Percentiles rank a stretch among this genome's conserved stretches.
Evolutionary conservation across 2,888 invertebrate genomes (phyloP).

Genomic region (Euzophera pinguis): DNA sequence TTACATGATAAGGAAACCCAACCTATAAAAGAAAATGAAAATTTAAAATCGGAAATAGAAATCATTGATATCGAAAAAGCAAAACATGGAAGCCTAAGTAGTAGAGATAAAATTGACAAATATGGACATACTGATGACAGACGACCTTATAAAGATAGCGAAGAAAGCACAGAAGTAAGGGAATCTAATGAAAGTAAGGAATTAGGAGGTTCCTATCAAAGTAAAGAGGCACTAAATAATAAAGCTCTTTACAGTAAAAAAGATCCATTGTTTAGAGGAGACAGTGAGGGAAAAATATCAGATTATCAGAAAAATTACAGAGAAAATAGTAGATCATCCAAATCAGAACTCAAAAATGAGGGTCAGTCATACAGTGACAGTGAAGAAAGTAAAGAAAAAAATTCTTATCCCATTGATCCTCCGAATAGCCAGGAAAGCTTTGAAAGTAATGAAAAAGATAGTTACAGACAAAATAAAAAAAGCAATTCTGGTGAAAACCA

Average conservation of each 20-base stretch:
- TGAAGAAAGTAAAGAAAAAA: slow-evolving; percentile 27
- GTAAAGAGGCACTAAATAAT: background rate
- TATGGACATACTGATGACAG: slow-evolving; percentile 21
- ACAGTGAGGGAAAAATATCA: background rate
- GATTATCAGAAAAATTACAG: background rate
- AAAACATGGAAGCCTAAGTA: slow-evolving; percentile 18
- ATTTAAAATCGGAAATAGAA: slow-evolving; percentile 12
- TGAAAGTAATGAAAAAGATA: slow-evolving; percentile 26
- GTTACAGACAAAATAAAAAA: slow-evolving; percentile 18
- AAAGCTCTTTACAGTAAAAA: background rate
- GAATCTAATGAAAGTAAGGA: slow-evolving; percentile 5
- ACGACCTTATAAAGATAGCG: slow-evolving; percentile 18
- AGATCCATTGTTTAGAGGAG: background rate
- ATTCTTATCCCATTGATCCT: slow-evolving; percentile 5
- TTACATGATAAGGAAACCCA: slow-evolving; percentile 36
- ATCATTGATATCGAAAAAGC: background rate
- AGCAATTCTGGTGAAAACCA: slow-evolving; percentile 5
- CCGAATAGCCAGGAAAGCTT: slow-evolving; percentile 14
- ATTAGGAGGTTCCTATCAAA: background rate
- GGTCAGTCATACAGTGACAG: slow-evolving; percentile 19
- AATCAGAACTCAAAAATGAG: background rate
- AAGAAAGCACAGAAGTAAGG: slow-evolving; percentile 22
- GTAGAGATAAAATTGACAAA: slow-evolving; percentile 24
- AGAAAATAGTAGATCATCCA: background rate
- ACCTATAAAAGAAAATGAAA: slow-evolving; percentile 18